Conservation (phyloP, 2,797 vertebrate genomes). For the Tympanoctomys barrerae region DNA sequence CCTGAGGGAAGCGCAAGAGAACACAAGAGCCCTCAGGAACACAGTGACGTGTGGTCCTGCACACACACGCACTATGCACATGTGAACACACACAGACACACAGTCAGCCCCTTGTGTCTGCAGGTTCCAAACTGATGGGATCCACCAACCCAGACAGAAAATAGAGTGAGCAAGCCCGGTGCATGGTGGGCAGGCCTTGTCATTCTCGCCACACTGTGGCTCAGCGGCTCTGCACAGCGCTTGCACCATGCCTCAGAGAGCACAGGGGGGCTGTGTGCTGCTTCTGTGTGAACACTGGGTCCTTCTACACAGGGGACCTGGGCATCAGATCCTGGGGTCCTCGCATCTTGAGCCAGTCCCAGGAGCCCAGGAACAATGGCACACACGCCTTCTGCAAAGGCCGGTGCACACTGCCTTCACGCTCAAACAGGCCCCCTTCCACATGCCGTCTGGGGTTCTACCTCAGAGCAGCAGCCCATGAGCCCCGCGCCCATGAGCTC, state of each 20-base stretch:
- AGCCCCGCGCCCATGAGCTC: no score
- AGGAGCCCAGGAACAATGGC: neutral
- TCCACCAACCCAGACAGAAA: neutral
- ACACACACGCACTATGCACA: no score
- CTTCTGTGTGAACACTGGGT: neutral
- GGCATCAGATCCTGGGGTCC: neutral
- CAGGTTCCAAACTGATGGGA: neutral
- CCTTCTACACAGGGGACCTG: neutral
- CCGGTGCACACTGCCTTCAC: neutral
- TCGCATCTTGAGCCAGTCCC: neutral
- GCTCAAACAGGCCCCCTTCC: neutral
- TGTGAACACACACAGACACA: fast-evolving
- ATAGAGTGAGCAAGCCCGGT: neutral
- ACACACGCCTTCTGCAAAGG: neutral
- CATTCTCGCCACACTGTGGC: neutral
- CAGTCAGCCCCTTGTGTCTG: neutral
- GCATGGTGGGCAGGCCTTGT: neutral
- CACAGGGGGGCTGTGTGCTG: no score
- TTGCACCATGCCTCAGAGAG: neutral
- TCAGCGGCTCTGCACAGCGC: neutral
- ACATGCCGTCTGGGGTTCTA: neutral
- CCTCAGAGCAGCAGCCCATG: neutral
- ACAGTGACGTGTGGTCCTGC: neutral
- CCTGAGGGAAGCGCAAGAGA: neutral
- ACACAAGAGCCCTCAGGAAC: neutral